Percentiles rank a stretch among this genome's conserved stretches.
Evolutionary conservation across 2,888 invertebrate genomes (phyloP).

Genomic region (Eupeodes luniger): DNA sequence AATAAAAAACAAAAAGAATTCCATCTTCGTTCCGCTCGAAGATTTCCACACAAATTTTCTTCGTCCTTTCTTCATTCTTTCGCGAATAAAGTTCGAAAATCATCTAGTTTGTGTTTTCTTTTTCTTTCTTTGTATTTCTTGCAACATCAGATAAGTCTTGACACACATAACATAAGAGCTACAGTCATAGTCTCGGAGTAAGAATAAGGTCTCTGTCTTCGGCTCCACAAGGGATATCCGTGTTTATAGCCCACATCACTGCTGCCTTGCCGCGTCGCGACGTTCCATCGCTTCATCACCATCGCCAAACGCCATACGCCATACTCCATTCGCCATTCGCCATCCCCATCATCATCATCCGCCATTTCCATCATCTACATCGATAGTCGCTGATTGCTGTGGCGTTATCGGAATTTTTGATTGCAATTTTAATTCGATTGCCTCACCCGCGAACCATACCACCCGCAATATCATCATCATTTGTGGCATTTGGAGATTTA

Average conservation of each 20-base stretch:
- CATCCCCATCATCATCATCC: constrained; percentile 4
- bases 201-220: constrained; percentile 10
- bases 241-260: constrained; percentile 9
- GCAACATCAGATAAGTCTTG: constrained; percentile 32
- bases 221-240: constrained; percentile 38
- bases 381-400: constrained; percentile 50
- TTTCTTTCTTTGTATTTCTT: constrained; percentile 10
- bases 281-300: too few relatives aligned
- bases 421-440: constrained; percentile 68
- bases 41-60: constrained; percentile 31
- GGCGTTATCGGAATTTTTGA: constrained; percentile 69
- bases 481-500: constrained; percentile 58
- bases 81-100: constrained; percentile 28
- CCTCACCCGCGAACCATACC: constrained; percentile 28
- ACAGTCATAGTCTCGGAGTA: not conserved
- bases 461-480: constrained; percentile 42
- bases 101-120: constrained; percentile 13
- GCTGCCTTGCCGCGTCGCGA: too few relatives aligned
- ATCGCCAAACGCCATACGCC: too few relatives aligned
- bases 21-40: constrained; percentile 36
- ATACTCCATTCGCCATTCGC: not conserved
- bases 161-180: constrained; percentile 6
- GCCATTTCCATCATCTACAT: constrained; percentile 2
- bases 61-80: constrained; percentile 2
- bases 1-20: constrained; percentile 32